A percentile compares a stretch with the other conserved stretches of the same genome.
Conservation (phyloP, 1,140 invertebrate species). For the Zophobas atratus region DNA sequence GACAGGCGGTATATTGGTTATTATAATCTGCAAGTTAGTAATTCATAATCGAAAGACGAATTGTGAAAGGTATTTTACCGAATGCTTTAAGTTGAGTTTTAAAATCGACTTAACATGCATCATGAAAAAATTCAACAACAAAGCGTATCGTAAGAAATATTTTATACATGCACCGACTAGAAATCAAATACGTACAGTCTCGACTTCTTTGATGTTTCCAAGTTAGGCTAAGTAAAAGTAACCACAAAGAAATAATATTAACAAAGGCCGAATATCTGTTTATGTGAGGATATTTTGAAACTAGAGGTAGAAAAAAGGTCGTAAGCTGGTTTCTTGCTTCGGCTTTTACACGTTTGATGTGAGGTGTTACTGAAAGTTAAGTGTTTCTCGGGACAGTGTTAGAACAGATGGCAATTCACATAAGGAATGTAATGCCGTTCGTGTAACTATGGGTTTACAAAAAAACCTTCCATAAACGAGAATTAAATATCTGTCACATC, state of each 20-base stretch:
- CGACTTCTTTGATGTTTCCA: slow-evolving; percentile 29
- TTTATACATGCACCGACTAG: slow-evolving; percentile 5
- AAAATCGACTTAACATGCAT: neutral
- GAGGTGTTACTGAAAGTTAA: neutral
- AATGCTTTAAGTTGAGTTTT: neutral
- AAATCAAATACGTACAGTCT: neutral
- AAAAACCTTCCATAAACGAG: slow-evolving; percentile 1
- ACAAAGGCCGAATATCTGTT: slow-evolving; percentile 24
- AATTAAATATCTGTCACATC: slow-evolving; percentile 15
- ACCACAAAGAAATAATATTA: slow-evolving; percentile 14
- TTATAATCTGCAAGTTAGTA: too few relatives aligned
- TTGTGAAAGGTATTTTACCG: too few relatives aligned
- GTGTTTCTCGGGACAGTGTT: neutral
- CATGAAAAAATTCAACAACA: too few relatives aligned
- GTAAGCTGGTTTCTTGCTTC: neutral
- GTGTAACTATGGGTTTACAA: slow-evolving; percentile 2
- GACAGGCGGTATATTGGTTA: too few relatives aligned
- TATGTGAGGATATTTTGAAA: slow-evolving; percentile 4
- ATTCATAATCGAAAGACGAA: too few relatives aligned
- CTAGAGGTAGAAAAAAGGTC: neutral
- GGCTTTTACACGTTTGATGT: neutral
- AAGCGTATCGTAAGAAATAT: neutral
- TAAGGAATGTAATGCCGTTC: slow-evolving; percentile 11
- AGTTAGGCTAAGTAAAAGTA: slow-evolving; percentile 5
- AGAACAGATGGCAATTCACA: slow-evolving; percentile 1